Base-by-base conservation (phyloP, 1,140 invertebrate genomes). In the Cotesia chilonis region DNA sequence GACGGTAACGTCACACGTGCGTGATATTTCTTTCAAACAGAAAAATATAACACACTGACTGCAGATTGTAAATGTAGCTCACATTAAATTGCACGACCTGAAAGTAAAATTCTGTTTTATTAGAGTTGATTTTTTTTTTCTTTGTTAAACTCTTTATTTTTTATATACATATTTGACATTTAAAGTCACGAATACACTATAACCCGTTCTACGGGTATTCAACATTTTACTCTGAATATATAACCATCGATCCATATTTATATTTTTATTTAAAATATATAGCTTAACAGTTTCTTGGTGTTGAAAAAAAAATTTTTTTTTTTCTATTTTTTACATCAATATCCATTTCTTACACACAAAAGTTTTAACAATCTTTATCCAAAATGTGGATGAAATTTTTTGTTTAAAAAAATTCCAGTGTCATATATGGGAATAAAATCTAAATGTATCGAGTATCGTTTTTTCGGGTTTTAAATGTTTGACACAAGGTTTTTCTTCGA, bases 381-480 rank as follows among this genome's bases (percentile, higher is more conserved):
- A 47, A 6, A 28, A 28, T 28, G 28, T 28, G 28, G 28, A 28
- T 28, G 1, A 28, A 28, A 28, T 28, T 28, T 28, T 28, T 28
- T 28, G 28, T 28, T 28, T 28, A 47, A 47, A 47, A 47, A 47
- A 47, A 47, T 9, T 9, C 10, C 0, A 47, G 41, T 47, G 41
- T 47, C 41, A 47, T 47, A 47, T 3, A 47, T 47, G 41, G 10
- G 41, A 7, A 47, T 47, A 47, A 47, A 47, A 47, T 72, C 74
- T 73, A 59, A 81, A 84, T 84, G 84, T 87, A 86, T 87, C 84
- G 78, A 85, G 80, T 86, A 73, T 83, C 84, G 74, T 68, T 57
- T 54, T 36, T 51, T 78, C 78, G 74, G 76, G 78, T 74, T 79
- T 79, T 78, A 75, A 74, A 78, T 76, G 80, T 77, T 78, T 81